Conservation (phyloP, 2,888 invertebrate genomes). For the Dryobotodes eremita region DNA sequence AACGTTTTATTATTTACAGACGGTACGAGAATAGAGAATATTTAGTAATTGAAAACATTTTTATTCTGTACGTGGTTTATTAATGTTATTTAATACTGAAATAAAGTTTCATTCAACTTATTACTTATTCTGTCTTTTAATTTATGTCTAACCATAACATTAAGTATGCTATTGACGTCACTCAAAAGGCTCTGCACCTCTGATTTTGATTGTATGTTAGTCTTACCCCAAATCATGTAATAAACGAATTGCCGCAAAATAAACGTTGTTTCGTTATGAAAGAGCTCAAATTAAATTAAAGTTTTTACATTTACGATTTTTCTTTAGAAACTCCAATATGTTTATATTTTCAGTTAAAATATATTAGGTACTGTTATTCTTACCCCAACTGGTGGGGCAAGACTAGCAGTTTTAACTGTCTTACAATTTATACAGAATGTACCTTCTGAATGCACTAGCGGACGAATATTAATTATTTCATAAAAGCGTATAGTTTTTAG, state of each 20-base stretch:
- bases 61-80: too few relatives aligned
- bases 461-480: background rate
- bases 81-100: background rate
- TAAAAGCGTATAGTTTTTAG: background rate
- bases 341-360: background rate
- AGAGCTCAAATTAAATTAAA: background rate
- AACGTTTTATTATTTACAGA: too few relatives aligned
- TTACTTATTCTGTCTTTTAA: background rate
- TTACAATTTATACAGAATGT: background rate
- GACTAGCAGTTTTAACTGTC: constrained; percentile 1
- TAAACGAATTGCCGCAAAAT: background rate
- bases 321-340: background rate
- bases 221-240: background rate
- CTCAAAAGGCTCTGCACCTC: constrained; percentile 6
- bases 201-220: constrained; percentile 10
- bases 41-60: too few relatives aligned
- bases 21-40: too few relatives aligned
- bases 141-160: background rate
- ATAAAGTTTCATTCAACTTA: background rate
- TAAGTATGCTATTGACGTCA: background rate
- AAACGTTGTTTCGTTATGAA: background rate
- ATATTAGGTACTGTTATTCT: constrained; percentile 6
- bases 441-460: background rate
- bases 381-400: constrained; percentile 3
- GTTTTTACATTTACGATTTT: background rate